phyloP scores from a whole-genome alignment of 2,888 invertebrate genomes.

The Trachelus stipa region DNA sequence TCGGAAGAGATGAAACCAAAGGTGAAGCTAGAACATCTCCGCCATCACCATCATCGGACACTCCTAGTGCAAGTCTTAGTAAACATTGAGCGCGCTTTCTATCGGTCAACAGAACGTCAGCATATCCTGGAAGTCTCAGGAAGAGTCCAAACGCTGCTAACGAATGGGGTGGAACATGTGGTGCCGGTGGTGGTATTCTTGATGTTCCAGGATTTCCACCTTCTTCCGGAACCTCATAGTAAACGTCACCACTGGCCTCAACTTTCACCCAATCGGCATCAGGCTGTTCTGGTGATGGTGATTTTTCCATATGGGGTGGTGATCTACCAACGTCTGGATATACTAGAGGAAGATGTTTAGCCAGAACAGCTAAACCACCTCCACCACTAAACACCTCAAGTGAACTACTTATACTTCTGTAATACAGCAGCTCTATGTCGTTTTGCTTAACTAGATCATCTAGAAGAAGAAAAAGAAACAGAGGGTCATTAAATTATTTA shows the following conservation, averaged over 20 bases:
- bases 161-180: conserved; percentile 89
- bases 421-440: conserved; percentile 50
- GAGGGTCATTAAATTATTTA: background rate
- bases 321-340: conserved; percentile 78
- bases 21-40: conserved; percentile 80
- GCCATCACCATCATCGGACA: conserved; percentile 92
- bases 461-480: conserved; percentile 25
- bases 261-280: conserved; percentile 74
- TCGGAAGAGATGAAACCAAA: conserved; percentile 76
- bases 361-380: conserved; percentile 89
- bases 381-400: conserved; percentile 89
- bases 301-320: conserved; percentile 72
- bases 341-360: conserved; percentile 88
- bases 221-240: conserved; percentile 74
- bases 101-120: conserved; percentile 87
- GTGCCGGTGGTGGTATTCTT: conserved; percentile 68
- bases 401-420: conserved; percentile 68
- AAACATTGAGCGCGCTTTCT: conserved; percentile 88
- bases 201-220: conserved; percentile 64
- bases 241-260: conserved; percentile 72
- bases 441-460: conserved; percentile 49
- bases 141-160: conserved; percentile 91
- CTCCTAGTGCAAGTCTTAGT: conserved; percentile 87
- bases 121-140: conserved; percentile 89
- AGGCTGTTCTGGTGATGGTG: conserved; percentile 69